Evolutionary conservation across 2,888 invertebrate species (phyloP), one percentile per base, ranked within the genome.

Genomic region (Auanema sp.): DNA sequence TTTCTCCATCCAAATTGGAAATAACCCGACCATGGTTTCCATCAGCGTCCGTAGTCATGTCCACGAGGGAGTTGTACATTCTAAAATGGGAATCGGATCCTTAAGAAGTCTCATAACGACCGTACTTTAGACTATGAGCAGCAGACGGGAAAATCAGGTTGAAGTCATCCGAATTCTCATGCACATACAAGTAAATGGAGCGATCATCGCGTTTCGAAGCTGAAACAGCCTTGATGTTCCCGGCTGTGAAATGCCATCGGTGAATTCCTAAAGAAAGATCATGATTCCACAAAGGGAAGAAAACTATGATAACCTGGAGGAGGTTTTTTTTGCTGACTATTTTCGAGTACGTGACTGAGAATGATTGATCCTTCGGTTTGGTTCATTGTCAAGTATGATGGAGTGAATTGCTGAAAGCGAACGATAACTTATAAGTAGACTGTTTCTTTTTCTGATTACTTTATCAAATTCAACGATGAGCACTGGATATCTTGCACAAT

Each of bases 101-200:
- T 33, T 33, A 33, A 5, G 33, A 33, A 33, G 3, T 33, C 8
- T 8, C 8, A 33, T 33, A 40, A 23, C 11, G 18, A 44, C 53
- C 68, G 57, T 43, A 75, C 77, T 79, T 72, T 40, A 66, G 64
- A 55, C 83, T 79, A 84, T 91, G 92, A 51, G 89, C 88, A 70
- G 90, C 89, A 1, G 96, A 95, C 1, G 98, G 94, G 79, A 98
- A 91, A 85, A 91, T 95, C 86, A 98, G 93, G 89, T 97, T 96
- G 87, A 98, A 98, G 86, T 97, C 96, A 83, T 96, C 95, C 0
- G 95, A 95, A 85, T 97, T 96, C 85, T 95, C 92, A 85, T 93
- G 92, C 42, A 98, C 97, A 85, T 98, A 99, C 0, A 99, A 88
- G 85, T 96, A 96, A 12, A 97, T 88, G 72, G 95, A 95, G 18